Conservation (phyloP, 2,888 invertebrate genomes). For the Blera fallax region DNA sequence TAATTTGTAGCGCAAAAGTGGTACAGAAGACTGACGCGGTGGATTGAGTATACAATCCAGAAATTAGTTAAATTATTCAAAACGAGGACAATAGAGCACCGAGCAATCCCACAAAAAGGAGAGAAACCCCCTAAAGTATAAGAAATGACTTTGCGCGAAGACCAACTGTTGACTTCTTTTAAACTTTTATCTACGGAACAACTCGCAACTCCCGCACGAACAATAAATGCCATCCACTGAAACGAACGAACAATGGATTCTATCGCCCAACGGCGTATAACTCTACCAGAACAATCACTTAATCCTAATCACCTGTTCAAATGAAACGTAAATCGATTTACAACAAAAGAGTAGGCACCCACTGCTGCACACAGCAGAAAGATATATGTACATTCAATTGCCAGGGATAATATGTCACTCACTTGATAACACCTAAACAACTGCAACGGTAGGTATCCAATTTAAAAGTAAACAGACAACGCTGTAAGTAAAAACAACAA, state of each 20-base stretch:
- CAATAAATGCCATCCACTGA: background rate
- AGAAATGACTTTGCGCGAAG: no score
- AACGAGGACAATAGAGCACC: background rate
- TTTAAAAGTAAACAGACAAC: conserved; percentile 10
- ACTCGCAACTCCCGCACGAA: background rate
- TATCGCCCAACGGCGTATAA: no score
- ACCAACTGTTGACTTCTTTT: background rate
- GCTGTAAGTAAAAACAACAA: background rate
- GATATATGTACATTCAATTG: no score
- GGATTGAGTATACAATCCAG: background rate
- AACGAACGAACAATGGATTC: background rate
- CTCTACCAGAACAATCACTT: conserved; percentile 1
- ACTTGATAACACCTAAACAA: no score
- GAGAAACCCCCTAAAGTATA: no score
- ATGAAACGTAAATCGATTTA: conserved; percentile 1
- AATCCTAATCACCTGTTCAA: conserved; percentile 10
- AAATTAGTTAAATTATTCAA: conserved; percentile 1
- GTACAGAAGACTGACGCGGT: background rate
- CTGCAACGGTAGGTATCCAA: background rate
- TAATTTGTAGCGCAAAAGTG: background rate
- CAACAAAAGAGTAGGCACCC: background rate
- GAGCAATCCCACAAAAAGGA: background rate
- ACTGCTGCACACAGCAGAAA: background rate
- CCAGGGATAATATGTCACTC: background rate
- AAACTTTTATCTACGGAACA: background rate